Percentiles rank a stretch among this genome's conserved stretches.
Evolutionary conservation across 2,888 invertebrate species (phyloP).

Genomic region (Dugesia japonica): DNA sequence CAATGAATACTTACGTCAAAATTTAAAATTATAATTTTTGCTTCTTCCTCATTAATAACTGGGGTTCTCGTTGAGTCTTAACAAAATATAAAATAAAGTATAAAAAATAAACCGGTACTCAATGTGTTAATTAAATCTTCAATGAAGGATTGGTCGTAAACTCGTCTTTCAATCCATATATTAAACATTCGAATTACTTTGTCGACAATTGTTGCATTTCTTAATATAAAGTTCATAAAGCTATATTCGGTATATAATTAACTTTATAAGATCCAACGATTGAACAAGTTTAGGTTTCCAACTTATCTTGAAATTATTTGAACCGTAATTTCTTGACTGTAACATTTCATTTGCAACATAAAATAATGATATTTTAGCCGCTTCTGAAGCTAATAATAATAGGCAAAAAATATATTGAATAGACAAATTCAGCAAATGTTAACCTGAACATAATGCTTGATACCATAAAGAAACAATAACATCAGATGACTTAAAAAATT

Average conservation of each 20-base stretch:
- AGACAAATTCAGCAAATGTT: neutral
- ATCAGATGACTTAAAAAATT: neutral
- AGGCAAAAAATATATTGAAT: neutral
- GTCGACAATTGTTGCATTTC: neutral
- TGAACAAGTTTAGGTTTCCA: neutral
- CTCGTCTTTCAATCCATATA: slow-evolving; percentile 29
- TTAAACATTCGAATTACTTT: slow-evolving; percentile 23
- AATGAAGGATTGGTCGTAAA: slow-evolving; percentile 24
- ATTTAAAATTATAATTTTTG: neutral
- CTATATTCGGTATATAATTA: neutral
- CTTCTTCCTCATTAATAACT: neutral
- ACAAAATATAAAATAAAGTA: neutral
- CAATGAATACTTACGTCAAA: neutral
- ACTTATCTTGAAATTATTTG: neutral
- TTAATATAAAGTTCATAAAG: neutral
- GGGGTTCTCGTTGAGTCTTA: neutral
- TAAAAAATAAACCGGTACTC: neutral
- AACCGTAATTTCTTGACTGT: neutral
- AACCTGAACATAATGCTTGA: neutral
- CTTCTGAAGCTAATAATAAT: neutral
- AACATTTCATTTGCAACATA: slow-evolving; percentile 1
- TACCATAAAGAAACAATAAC: neutral
- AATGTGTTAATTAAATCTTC: slow-evolving; percentile 14
- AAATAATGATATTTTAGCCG: neutral
- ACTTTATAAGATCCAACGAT: neutral